Evolutionary conservation across 2,113 vertebrate species (phyloP), one percentile per base, ranked within the genome.

Genomic region (Hyperopisus bebe): DNA sequence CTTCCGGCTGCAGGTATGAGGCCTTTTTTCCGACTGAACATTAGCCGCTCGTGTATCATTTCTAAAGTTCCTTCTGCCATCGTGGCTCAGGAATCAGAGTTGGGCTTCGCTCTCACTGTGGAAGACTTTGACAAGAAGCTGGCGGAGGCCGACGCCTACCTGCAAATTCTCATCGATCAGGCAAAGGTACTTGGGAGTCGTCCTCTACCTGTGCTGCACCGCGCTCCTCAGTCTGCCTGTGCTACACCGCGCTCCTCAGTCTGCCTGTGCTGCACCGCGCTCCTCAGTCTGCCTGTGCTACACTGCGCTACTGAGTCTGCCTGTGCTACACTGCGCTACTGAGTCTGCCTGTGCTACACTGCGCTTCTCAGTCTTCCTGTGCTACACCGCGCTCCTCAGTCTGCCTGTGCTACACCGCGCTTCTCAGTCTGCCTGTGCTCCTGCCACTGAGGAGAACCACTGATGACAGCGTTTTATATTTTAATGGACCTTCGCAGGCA

Each of bases 81-180:
- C 90, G 48, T 83, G 53, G 94, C 70, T 90, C 90, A 99, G 98
- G 98, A 99, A 95, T 96, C 97, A 87, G 98, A 99, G 96, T 95
- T 97, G 50, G 97, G 97, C 93, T 96, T 99, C 92, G 97, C 99
- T 95, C 98, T 98, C 21, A 99, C 96, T 0, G 97, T 99, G 93
- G 98, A 99, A 93, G 99, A 99, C 94, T 99, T 99, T 93, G 98
- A 99, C 95, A 99, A 98, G 95, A 99, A 99, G 92, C 97, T 99
- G 39, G 97, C 98, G 0, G 98, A 99, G 95, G 98, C 98, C 21
- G 98, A 99, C 31, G 98, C 98, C 91, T 99, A 99, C 92, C 94
- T 99, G n/a, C 98, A 99, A 95, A 99, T 99, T 93, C 96, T 99
- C 91, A 99, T 99, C 92, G 98, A 99, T 92, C 98, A 99, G 47